These are phyloP conservation scores for Nyctibius grandis DNA, from an alignment of 2,797 vertebrate species.

Conservation along the genomic window DNA sequence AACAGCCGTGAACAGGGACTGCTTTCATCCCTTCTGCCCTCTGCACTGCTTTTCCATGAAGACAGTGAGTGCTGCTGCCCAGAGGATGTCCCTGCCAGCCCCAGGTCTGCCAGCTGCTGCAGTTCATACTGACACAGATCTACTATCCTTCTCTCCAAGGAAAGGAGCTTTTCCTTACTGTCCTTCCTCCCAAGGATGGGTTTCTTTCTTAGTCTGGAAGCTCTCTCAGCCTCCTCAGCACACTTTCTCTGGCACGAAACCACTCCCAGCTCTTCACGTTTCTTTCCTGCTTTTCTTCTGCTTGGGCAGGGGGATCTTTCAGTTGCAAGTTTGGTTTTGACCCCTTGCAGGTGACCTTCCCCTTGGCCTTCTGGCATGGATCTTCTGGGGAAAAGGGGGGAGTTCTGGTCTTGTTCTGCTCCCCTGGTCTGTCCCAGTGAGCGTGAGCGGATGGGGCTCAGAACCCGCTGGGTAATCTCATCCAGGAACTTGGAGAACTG, in stretches of 20 bases:
- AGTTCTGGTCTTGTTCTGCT: constrained; percentile 31
- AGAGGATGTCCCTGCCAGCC: constrained; percentile 49
- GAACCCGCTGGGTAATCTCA: constrained; percentile 80
- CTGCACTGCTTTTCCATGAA: constrained; percentile 54
- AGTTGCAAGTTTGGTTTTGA: not conserved
- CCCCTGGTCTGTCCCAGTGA: constrained; percentile 16
- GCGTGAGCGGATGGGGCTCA: constrained; percentile 72
- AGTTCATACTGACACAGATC: constrained; percentile 60
- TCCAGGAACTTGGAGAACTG: constrained; percentile 88
- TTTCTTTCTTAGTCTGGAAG: constrained; percentile 52
- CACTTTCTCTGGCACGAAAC: constrained; percentile 18
- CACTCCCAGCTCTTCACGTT: constrained; percentile 25
- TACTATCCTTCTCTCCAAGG: constrained; percentile 51
- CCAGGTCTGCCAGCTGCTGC: constrained; percentile 33
- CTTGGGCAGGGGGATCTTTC: constrained; percentile 11
- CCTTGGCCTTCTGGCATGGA: not conserved
- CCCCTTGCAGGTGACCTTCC: constrained; percentile 17
- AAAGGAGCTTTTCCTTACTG: constrained; percentile 51
- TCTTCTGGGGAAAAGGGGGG: not conserved
- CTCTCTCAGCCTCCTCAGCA: constrained; percentile 34
- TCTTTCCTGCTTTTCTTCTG: constrained; percentile 71
- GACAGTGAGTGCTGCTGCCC: constrained; percentile 48
- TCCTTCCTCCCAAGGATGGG: constrained; percentile 38
- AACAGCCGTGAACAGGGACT: constrained; percentile 1
- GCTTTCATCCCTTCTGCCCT: constrained; percentile 50